Evolutionary conservation across 2,797 vertebrate species (phyloP), one percentile per base, ranked within the genome.

Genomic region (Rousettus madagascariensis): DNA sequence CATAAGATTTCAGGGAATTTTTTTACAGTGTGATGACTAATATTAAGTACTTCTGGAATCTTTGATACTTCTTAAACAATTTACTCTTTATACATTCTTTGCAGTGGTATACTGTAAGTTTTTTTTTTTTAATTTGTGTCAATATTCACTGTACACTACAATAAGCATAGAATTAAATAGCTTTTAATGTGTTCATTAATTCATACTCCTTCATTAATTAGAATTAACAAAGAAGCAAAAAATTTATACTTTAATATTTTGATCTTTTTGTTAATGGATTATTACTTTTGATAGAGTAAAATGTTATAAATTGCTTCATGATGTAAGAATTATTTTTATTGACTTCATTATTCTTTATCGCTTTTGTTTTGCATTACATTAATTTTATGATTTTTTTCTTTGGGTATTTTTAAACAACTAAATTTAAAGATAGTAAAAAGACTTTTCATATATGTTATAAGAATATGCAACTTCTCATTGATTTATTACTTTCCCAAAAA

Each of bases 161-260:
- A 41, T 65, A 22, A 82, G 30, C 30, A 38, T 72, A 46, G 57
- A 86, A 65, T 65, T 59, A 63, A 74, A 51, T 43, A 78, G 26
- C 66, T 55, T 95, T 66, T 65, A 74, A 74, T 91, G 26, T 88
- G 26, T 66, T 95, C 41, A 87, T 59, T 59, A 87, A 95, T 82
- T 74, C 49, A 26, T 49, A 28, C 4, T 9, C 49, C 26, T 38
- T 91, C 8, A 33, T 72, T 74, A 80, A 82, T 66, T 66, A 72
- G 9, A 74, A 66, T n/a, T 59, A 80, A 80, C 12, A 91, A 65
- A 71, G 20, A 86, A 77, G 17, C 4, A 16, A 46, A 90, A 41
- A 74, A 15, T 79, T 28, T 17, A 5, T 30, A 28, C 1, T 91
- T 91, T 86, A 79, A 78, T 17, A 38, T 49, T 65, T 94, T 41